These are phyloP conservation scores for Apodemus agrarius DNA, from an alignment of 2,797 vertebrate genomes.

Conservation along the genomic window DNA sequence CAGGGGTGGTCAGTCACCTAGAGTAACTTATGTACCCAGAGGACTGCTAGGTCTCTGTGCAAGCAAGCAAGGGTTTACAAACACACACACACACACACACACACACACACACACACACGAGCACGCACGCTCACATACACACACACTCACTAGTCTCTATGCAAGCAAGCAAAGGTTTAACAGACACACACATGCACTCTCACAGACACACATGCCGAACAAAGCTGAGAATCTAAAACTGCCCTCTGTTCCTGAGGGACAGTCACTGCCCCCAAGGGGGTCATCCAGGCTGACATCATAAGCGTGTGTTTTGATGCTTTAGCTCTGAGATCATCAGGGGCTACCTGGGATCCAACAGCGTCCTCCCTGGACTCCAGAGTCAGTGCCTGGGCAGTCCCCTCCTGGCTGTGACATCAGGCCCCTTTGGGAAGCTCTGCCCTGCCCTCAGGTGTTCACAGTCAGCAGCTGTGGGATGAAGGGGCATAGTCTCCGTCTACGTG, in stretches of 20 bases:
- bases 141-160: not conserved
- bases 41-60: not conserved
- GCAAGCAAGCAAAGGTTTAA: not conserved
- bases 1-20: too few species aligned
- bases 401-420: fast-evolving
- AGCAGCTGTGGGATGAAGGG: not conserved
- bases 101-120: too few species aligned
- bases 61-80: not conserved
- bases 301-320: fast-evolving
- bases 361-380: not conserved
- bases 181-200: too few species aligned
- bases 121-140: too few species aligned
- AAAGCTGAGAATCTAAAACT: not conserved
- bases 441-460: fast-evolving
- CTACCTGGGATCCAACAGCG: not conserved
- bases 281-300: not conserved
- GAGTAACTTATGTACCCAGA: not conserved
- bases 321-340: fast-evolving
- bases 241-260: not conserved
- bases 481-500: not conserved
- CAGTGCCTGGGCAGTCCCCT: not conserved
- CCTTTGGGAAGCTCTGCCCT: not conserved
- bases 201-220: not conserved
- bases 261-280: fast-evolving
- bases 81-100: too few species aligned